phyloP scores from a whole-genome alignment of 2,888 invertebrate genomes.

The Morpho deidamia region DNA sequence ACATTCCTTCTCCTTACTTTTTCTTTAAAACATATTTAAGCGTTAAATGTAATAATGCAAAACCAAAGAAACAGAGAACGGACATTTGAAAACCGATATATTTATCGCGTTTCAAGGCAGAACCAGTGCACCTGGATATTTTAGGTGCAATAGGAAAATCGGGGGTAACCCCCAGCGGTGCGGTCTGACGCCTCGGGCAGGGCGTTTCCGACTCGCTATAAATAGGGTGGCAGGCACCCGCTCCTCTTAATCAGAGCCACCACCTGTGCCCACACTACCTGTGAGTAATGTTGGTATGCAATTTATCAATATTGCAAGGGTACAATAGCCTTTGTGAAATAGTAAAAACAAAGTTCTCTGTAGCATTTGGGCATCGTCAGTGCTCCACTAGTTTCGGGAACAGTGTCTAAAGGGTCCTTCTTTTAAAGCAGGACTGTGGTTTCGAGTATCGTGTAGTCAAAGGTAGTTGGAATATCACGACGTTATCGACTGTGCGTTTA shows the following conservation, averaged over 20 bases:
- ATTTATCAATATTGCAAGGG: too few relatives aligned
- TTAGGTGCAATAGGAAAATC: slow-evolving; percentile 32
- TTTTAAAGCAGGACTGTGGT: too few relatives aligned
- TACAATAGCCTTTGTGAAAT: too few relatives aligned
- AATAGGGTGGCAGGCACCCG: slow-evolving; percentile 48
- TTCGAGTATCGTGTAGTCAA: too few relatives aligned
- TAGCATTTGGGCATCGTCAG: too few relatives aligned
- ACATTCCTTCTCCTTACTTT: too few relatives aligned
- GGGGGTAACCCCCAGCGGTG: slow-evolving; percentile 44
- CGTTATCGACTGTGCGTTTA: too few relatives aligned
- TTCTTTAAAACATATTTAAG: background rate
- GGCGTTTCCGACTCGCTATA: slow-evolving; percentile 52
- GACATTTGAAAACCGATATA: slow-evolving; percentile 22
- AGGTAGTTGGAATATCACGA: too few relatives aligned
- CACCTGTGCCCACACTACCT: slow-evolving; percentile 52
- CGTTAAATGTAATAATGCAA: slow-evolving; percentile 6
- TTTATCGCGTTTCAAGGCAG: slow-evolving; percentile 21
- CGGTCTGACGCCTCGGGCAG: slow-evolving; percentile 41
- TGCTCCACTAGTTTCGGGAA: too few relatives aligned
- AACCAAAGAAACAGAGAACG: slow-evolving; percentile 10
- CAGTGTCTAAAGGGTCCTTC: too few relatives aligned
- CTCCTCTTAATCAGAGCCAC: slow-evolving; percentile 61
- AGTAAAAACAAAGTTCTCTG: too few relatives aligned
- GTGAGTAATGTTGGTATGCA: slow-evolving; percentile 29
- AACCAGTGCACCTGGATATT: slow-evolving; percentile 34